Evolutionary conservation across 2,888 invertebrate species (phyloP), one percentile per base, ranked within the genome.

Genomic region (Periphyllus acericola): DNA sequence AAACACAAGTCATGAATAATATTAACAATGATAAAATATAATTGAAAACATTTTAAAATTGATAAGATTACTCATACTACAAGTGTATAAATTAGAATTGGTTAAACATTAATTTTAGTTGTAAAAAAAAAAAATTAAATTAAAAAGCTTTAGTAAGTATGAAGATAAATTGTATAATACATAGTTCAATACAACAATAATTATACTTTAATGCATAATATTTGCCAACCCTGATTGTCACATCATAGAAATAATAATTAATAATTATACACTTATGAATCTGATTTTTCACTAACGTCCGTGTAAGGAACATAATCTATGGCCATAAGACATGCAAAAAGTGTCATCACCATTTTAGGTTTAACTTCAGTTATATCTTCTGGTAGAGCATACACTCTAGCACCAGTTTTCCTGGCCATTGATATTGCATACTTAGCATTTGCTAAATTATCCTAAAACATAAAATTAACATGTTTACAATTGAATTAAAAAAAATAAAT

Each of bases 391-490:
- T 99, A 99, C 32, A 99, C 98, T 89, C 98, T 94, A 82, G 99
- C 99, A 90, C 99, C 99, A 91, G 97, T 97, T 91, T 99, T 99
- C 80, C 99, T 94, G 14, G 99, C 99, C 96, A 98, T 97, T 0
- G 99, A 98, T 90, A 99, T 97, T 89, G 99, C 99, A 93, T 99
- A 99, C 91, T 99, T 99, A n/a, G 99, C 99, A 93, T 99, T 99
- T 86, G 97, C 97, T 91, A 97, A 93, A 90, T 96, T 96, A 89
- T 98, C 98, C 98, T 99, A 92, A 19, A 93, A 92, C 89, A 90
- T 88, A 85, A 89, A 89, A 89, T 25, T 83, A 76, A 75, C 66
- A 29, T n/a, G 25, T 60, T 82, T 8, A 8, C 14, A 8, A 75
- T 46, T 21, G 34, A 34, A 60, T 74, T 74, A n/a, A 55, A 46